These are phyloP conservation scores for Sympetrum striolatum DNA, from an alignment of 2,888 invertebrate genomes.

Conservation along the genomic window DNA sequence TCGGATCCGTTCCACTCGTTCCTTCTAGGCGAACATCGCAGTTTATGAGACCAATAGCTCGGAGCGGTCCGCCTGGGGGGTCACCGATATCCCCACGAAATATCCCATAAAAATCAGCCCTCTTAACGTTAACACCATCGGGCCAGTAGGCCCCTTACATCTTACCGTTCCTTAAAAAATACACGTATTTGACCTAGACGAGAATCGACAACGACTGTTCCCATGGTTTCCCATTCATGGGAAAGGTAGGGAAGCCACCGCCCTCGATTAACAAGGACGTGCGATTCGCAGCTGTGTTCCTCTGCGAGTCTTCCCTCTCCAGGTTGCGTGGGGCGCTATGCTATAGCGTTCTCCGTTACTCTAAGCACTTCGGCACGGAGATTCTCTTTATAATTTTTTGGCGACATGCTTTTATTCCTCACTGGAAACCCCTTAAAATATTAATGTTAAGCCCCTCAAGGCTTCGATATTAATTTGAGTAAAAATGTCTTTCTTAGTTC, in stretches of 20 bases:
- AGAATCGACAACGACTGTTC: conserved; percentile 5
- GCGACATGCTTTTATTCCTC: neutral
- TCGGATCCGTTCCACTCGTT: neutral
- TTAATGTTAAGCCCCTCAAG: conserved; percentile 7
- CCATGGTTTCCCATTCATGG: conserved; percentile 15
- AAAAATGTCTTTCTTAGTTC: neutral
- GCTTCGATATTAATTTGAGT: neutral
- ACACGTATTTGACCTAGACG: neutral
- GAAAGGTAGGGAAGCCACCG: conserved; percentile 4
- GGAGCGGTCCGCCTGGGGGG: neutral
- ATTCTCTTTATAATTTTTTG: neutral
- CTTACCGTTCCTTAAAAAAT: neutral
- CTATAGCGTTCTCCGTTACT: neutral
- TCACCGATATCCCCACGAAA: neutral
- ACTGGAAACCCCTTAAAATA: neutral
- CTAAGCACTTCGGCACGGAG: neutral
- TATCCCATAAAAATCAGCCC: neutral
- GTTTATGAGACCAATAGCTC: neutral
- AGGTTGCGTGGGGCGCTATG: conserved; percentile 2
- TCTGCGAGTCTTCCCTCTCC: conserved; percentile 35
- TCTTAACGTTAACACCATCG: neutral
- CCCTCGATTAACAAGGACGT: neutral
- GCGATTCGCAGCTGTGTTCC: conserved; percentile 10
- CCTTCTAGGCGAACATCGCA: neutral
- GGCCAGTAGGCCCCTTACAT: neutral